These are phyloP conservation scores for Hymenochirus boettgeri DNA, from an alignment of 2,113 vertebrate genomes.

Conservation along the genomic window DNA sequence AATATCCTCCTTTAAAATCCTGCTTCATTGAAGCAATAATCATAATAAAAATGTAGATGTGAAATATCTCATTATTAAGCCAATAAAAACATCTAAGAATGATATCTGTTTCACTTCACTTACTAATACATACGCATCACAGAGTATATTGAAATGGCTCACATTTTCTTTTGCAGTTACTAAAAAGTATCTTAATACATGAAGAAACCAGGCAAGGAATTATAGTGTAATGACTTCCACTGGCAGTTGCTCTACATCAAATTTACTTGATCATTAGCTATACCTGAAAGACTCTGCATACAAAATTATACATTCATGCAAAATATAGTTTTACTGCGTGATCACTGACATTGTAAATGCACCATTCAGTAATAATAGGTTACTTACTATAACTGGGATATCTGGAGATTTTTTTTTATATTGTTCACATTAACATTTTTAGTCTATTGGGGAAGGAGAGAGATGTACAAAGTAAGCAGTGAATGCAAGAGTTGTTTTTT, in stretches of 20 bases:
- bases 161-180: slow-evolving; percentile 9
- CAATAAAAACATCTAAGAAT: not conserved
- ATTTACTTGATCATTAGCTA: slow-evolving; percentile 21
- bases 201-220: slow-evolving; percentile 2
- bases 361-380: slow-evolving; percentile 19
- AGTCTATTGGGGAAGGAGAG: too few relatives aligned
- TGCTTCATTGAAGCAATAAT: too few relatives aligned
- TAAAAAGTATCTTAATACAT: slow-evolving; percentile 1
- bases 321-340: slow-evolving; percentile 33
- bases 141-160: not conserved
- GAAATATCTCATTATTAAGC: not conserved
- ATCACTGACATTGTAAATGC: slow-evolving; percentile 25
- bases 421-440: too few relatives aligned
- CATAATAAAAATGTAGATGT: not conserved
- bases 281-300: slow-evolving; percentile 26
- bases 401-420: slow-evolving; percentile 16
- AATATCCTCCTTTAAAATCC: too few relatives aligned
- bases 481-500: too few relatives aligned
- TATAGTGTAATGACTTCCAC: slow-evolving; percentile 33
- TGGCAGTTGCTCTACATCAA: slow-evolving; percentile 28
- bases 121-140: slow-evolving; percentile 10
- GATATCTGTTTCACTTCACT: not conserved
- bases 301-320: slow-evolving; percentile 30
- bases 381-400: slow-evolving; percentile 13
- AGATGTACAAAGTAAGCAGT: too few relatives aligned